Evolutionary conservation across 2,113 vertebrate genomes (phyloP), one percentile per base, ranked within the genome.

Genomic region (Leucopsar rothschildi): DNA sequence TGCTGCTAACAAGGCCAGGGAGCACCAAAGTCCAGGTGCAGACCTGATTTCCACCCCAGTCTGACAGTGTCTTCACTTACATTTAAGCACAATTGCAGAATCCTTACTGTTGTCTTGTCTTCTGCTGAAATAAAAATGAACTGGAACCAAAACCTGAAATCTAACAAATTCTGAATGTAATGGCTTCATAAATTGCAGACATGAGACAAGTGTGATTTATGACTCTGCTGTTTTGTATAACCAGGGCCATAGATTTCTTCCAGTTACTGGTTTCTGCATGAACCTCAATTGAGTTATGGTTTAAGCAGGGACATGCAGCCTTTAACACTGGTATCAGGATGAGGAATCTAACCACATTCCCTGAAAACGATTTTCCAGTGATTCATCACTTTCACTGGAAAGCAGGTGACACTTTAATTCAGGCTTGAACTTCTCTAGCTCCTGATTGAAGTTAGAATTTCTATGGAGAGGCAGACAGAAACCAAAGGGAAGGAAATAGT

Each of bases 331-430:
- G 88, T 70, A 80, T 88, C 76, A 44, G 86, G 60, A 78, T 73
- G 70, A 90, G 75, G 78, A 93, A 88, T 93, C 78, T 91, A 96
- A 92, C 95, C 86, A 53, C 83, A 88, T 72, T 70, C 70, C 82
- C 88, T 75, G 85, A 61, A 83, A 90, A 94, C 61, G 35, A 66
- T 86, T 80, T 95, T 90, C 85, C 75, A 93, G 88, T 86, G 92
- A 92, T 91, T 92, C 91, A 92, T 94, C 90, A 86, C 88, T 92
- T 93, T 83, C 72, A 68, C 92, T 96, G 90, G 90, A 92, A 96
- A 93, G 49, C 76, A 90, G 77, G 64, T 94, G 92, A 96, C 81
- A 75, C 69, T 82, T 93, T 88, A 90, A 81, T 96, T 95, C 94
- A 88, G 49, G 44, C 87, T 88, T 81, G 86, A 94, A 93, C 80